A percentile compares a stretch with the other conserved stretches of the same genome.
phyloP scores from a whole-genome alignment of 2,888 invertebrate species.

The Ochropleura plecta region DNA sequence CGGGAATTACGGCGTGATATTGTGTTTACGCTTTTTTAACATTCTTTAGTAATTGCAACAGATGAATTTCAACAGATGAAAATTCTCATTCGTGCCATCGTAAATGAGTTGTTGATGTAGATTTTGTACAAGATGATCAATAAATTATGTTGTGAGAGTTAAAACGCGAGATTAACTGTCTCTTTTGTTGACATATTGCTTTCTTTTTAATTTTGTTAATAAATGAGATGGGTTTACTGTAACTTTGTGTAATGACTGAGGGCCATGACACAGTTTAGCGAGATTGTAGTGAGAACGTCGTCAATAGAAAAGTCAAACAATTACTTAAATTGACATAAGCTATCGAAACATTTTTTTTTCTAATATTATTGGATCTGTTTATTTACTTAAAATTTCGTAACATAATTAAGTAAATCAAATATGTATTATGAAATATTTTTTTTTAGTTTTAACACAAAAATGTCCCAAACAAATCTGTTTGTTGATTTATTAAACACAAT shows the following conservation, averaged over 20 bases:
- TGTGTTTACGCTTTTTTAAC: neutral
- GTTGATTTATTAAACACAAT: too few relatives aligned
- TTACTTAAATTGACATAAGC: neutral
- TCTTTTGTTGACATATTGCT: constrained; percentile 22
- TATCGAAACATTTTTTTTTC: neutral
- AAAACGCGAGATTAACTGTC: constrained; percentile 3
- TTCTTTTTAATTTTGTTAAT: constrained; percentile 25
- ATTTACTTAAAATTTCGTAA: too few relatives aligned
- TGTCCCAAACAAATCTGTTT: too few relatives aligned
- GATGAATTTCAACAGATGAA: constrained; percentile 26
- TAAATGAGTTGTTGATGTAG: constrained; percentile 30
- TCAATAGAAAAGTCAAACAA: too few relatives aligned
- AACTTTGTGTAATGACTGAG: neutral
- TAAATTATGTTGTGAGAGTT: constrained; percentile 15
- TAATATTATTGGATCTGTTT: too few relatives aligned
- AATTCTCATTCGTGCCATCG: constrained; percentile 21
- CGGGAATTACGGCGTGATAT: too few relatives aligned
- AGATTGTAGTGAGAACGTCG: too few relatives aligned
- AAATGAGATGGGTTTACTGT: constrained; percentile 14
- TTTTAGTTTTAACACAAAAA: too few relatives aligned
- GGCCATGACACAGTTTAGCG: too few relatives aligned
- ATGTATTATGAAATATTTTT: too few relatives aligned
- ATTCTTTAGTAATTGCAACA: constrained; percentile 3
- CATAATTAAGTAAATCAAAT: too few relatives aligned
- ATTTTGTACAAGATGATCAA: constrained; percentile 30